These are phyloP conservation scores for Peucedramus taeniatus DNA, from an alignment of 2,113 vertebrate genomes.

Conservation along the genomic window DNA sequence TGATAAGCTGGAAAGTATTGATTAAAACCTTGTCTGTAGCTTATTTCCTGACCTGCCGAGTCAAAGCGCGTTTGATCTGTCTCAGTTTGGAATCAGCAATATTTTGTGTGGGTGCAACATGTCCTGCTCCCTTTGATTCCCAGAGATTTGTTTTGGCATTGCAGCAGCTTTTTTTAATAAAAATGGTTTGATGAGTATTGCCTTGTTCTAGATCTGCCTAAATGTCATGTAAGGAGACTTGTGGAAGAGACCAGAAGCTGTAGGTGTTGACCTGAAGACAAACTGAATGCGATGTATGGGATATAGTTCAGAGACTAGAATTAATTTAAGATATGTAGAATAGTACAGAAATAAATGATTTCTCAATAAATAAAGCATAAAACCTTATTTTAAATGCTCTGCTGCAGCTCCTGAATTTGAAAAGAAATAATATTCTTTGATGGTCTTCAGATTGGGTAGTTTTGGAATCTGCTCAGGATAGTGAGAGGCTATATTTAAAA, in stretches of 20 bases:
- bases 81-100: not conserved
- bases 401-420: not conserved
- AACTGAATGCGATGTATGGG: not conserved
- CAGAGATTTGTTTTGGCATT: not conserved
- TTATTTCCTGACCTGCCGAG: not conserved
- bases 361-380: not conserved
- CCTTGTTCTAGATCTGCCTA: not conserved
- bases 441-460: not conserved
- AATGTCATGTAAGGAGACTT: rapidly evolving
- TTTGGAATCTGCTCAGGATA: not conserved
- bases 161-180: not conserved
- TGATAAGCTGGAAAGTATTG: not conserved
- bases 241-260: not conserved
- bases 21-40: constrained; percentile 1
- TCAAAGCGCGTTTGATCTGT: not conserved
- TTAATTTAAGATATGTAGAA: not conserved
- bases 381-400: not conserved
- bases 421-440: not conserved
- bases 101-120: not conserved
- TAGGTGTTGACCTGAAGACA: not conserved
- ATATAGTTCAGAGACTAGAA: not conserved
- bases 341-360: not conserved
- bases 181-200: not conserved
- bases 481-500: not conserved
- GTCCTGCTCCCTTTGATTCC: not conserved